Evolutionary conservation across 2,888 invertebrate species (phyloP).

Genomic region (Brachylomia viminalis): DNA sequence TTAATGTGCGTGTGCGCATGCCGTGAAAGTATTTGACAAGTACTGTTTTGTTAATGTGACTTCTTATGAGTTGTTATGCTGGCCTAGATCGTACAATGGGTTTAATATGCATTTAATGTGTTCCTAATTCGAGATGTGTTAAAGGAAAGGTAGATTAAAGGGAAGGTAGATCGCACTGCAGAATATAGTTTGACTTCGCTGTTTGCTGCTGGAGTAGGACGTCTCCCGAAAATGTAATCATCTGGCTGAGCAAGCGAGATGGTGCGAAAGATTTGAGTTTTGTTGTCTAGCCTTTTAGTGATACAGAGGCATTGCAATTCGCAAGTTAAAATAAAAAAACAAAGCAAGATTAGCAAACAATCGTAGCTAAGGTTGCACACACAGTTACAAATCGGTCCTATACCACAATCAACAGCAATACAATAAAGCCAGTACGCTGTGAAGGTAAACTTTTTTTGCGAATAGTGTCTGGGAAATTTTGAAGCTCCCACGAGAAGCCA

Average conservation of each 20-base stretch:
- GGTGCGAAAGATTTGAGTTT: neutral
- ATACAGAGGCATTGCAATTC: neutral
- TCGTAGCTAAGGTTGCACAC: conserved; percentile 27
- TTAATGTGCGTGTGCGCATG: conserved; percentile 45
- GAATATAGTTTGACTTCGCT: neutral
- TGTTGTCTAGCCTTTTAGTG: neutral
- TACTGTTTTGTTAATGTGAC: conserved; percentile 54
- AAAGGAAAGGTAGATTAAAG: neutral
- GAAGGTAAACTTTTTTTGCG: conserved; percentile 32
- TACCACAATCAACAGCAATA: conserved; percentile 19
- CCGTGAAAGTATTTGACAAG: conserved; percentile 55
- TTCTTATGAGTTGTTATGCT: conserved; percentile 26
- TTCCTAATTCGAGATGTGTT: conserved; percentile 45
- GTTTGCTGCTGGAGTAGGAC: neutral
- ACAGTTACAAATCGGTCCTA: conserved; percentile 17
- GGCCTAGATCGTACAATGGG: conserved; percentile 48
- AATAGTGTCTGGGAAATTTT: conserved; percentile 36
- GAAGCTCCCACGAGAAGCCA: conserved; percentile 53
- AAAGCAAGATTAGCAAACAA: conserved; percentile 28
- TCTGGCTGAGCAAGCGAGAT: neutral
- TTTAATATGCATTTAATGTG: conserved; percentile 43
- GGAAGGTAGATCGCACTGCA: neutral
- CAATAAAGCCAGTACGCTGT: conserved; percentile 18
- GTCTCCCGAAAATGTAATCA: neutral
- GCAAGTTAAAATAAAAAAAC: conserved; percentile 28